phyloP scores from a whole-genome alignment of 2,797 vertebrate genomes.

The Pristis pectinata region DNA sequence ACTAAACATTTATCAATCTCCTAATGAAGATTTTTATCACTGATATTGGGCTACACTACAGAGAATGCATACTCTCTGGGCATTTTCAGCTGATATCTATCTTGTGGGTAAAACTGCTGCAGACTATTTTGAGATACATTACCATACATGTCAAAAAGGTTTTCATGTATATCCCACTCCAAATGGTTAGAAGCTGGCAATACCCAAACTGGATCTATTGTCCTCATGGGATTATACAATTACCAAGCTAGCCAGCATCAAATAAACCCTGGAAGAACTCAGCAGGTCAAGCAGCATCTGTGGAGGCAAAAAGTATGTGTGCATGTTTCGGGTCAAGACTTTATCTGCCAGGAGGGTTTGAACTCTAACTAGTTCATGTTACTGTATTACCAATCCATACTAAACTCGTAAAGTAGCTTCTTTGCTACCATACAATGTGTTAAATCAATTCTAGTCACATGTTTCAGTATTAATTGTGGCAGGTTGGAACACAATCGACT shows the following conservation, averaged over 20 bases:
- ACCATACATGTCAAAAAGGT: not conserved
- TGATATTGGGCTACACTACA: not conserved
- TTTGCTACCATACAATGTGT: no score
- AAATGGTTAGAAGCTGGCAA: not conserved
- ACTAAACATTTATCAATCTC: not conserved
- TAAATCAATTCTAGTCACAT: not conserved
- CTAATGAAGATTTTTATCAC: not conserved
- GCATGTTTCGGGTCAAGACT: no score
- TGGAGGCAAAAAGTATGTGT: no score
- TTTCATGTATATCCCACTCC: not conserved
- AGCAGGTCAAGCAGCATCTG: no score
- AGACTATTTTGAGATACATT: not conserved
- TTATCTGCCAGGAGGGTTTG: no score
- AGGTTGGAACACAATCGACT: not conserved
- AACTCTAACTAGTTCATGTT: no score
- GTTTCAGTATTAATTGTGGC: not conserved
- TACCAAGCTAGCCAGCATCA: not conserved
- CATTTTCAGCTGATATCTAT: not conserved
- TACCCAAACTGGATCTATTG: not conserved
- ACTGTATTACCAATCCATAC: no score
- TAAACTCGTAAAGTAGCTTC: no score
- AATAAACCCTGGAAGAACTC: not conserved
- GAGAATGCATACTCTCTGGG: not conserved
- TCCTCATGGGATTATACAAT: not conserved
- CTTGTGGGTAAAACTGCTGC: not conserved